Evolutionary conservation across 2,888 invertebrate species (phyloP), one percentile per base, ranked within the genome.

Genomic region (Drosophila setosimentum): DNA sequence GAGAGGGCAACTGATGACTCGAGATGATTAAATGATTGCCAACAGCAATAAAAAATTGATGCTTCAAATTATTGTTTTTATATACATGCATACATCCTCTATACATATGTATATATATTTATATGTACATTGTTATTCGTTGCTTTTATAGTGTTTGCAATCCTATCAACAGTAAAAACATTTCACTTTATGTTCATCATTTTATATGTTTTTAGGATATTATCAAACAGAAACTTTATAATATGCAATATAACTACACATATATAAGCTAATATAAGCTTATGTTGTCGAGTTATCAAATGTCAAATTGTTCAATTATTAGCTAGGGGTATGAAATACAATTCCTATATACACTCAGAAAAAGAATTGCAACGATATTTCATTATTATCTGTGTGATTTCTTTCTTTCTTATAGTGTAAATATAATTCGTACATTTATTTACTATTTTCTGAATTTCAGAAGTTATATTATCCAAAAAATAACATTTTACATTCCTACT

Each of bases 11-110:
- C 80, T 84, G 84, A 84, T 87, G 89, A 84, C 84, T 90, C 75
- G 76, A 84, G 89, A 90, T 90, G 87, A 87, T 87, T 89, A 90
- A 87, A 90, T 90, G 90, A 87, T 90, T 90, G 80, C 84, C 68
- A 78, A 74, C 63, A 48, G 81, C 73, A 81, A 87, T 90, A 87
- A 90, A 87, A 87, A 90, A 81, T 78, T 64, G 71, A 90, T 86
- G 84, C 68, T 73, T 87, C 79, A 72, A 83, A 90, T 89, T 90
- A 90, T 90, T 83, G 87, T 89, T 78, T 81, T 83, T 83, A 84
- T 80, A 82, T 73, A 80, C 76, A 13, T 7, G 21, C n/a, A 11
- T 8, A 3, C 8, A 37, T 3, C 13, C 32, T 0, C 24, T 6
- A 10, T 1, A 33, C 16, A 53, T 3, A 18, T 2, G 16, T 50